phyloP scores from a whole-genome alignment of 2,113 vertebrate genomes.

The Cottus gobio region DNA sequence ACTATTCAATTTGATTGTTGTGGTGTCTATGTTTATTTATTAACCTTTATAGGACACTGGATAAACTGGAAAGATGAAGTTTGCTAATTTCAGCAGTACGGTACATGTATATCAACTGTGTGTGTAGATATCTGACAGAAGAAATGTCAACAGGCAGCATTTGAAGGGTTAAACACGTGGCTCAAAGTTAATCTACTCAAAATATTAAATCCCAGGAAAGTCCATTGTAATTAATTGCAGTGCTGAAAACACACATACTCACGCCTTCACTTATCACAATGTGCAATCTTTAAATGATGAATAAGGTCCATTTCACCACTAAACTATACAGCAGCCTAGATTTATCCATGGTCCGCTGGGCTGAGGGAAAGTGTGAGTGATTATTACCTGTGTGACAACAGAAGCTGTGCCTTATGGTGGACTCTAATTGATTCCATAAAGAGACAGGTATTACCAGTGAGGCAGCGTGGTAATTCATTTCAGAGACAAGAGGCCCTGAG shows the following conservation, averaged over 20 bases:
- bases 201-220: neutral
- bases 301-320: constrained; percentile 39
- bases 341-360: constrained; percentile 31
- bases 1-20: neutral
- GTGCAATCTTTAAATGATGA: constrained; percentile 40
- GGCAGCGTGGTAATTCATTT: constrained; percentile 63
- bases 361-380: constrained; percentile 34
- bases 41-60: too few species aligned
- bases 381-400: constrained; percentile 59
- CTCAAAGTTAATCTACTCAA: neutral
- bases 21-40: neutral
- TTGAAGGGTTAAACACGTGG: neutral
- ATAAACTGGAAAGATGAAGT: too few species aligned
- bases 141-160: neutral
- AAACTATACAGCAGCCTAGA: constrained; percentile 19
- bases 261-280: constrained; percentile 20
- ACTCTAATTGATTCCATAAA: constrained; percentile 71
- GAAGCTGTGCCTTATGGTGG: constrained; percentile 45
- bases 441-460: constrained; percentile 63
- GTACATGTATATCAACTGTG: neutral
- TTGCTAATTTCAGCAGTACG: neutral
- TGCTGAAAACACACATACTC: neutral
- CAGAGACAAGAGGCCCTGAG: constrained; percentile 60
- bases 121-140: neutral
- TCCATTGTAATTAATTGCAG: neutral